Evolutionary conservation across 1,140 invertebrate species (phyloP), one percentile per base, ranked within the genome.

Genomic region (Bombus vancouverensis): DNA sequence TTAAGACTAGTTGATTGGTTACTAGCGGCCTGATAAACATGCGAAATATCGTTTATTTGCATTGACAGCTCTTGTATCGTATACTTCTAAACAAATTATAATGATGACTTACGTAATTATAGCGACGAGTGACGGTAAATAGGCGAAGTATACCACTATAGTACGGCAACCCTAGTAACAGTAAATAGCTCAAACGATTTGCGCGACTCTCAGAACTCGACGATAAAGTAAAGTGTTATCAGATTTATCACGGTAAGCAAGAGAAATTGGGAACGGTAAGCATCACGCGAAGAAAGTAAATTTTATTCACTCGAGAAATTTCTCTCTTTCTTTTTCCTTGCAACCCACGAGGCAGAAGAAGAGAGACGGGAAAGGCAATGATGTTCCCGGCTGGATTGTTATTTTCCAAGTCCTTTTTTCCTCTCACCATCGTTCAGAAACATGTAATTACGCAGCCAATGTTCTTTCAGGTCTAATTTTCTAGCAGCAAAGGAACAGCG

Each of bases 401-500:
- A 57, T 47, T 62, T 62, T 22, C 66, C 66, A 22, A 42, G n/a
- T 42, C 39, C 28, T 47, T 42, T 37, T 83, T 73, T 81, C 80
- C 22, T 53, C 13, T 3, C n/a, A 13, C 25, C 44, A 28, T 28
- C 72, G 42, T 62, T 34, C 73, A 84, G 81, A 86, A 89, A 89
- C 88, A 77, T 83, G 88, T 79, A 87, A 86, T 89, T 89, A 89
- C 88, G 66, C 70, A 80, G 77, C 85, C 87, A 81, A 90, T 90
- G 86, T 83, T 80, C 86, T 68, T 90, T 80, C 74, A 59, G 70
- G 81, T 87, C 76, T 65, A 80, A 77, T 87, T 87, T 90, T 82
- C 73, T 53, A 88, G 39, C 88, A 74, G 76, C 76, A 81, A 85
- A 89, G 81, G 53, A 83, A 68, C 83, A 72, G 78, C 78, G 72